Percentiles rank a stretch among this genome's conserved stretches.
Conservation (phyloP, 2,797 vertebrate genomes). For the Characodon lateralis region DNA sequence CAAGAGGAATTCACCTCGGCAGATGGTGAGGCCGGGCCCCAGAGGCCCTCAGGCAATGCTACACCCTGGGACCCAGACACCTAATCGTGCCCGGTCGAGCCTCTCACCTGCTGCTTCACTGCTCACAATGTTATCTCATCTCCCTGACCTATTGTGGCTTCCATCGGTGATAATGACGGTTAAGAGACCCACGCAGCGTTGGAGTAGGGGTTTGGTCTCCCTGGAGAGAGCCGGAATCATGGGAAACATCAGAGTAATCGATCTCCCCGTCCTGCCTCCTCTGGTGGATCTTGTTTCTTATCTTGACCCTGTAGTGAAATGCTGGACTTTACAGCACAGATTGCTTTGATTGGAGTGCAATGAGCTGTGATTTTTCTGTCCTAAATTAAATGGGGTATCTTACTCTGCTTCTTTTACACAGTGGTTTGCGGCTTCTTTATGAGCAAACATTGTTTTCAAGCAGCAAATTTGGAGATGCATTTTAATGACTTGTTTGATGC, state of each 20-base stretch:
- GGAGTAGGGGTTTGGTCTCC: conserved; percentile 61
- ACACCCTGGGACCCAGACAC: conserved; percentile 86
- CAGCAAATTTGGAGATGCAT: conserved; percentile 3
- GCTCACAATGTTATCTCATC: conserved; percentile 85
- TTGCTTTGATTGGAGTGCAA: conserved; percentile 40
- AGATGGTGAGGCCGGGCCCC: conserved; percentile 82
- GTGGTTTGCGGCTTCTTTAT: conserved; percentile 1
- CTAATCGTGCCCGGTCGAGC: conserved; percentile 81
- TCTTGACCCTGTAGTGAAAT: conserved; percentile 34
- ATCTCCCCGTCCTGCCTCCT: conserved; percentile 64
- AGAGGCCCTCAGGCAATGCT: conserved; percentile 79
- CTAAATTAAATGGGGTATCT: conserved; percentile 1
- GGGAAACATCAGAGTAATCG: conserved; percentile 80
- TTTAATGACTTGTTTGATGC: conserved; percentile 10
- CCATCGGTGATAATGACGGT: conserved; percentile 79
- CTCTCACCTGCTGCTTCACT: conserved; percentile 82
- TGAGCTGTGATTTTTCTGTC: neutral
- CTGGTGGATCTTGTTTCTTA: conserved; percentile 65
- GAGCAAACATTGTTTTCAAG: neutral
- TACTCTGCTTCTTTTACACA: neutral
- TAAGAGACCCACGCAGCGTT: conserved; percentile 70
- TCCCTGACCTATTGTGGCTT: conserved; percentile 79
- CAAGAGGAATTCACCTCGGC: conserved; percentile 75
- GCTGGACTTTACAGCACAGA: conserved; percentile 45
- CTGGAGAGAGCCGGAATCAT: conserved; percentile 74